phyloP scores from a whole-genome alignment of 2,797 vertebrate species.

The Tenualosa ilisha region DNA sequence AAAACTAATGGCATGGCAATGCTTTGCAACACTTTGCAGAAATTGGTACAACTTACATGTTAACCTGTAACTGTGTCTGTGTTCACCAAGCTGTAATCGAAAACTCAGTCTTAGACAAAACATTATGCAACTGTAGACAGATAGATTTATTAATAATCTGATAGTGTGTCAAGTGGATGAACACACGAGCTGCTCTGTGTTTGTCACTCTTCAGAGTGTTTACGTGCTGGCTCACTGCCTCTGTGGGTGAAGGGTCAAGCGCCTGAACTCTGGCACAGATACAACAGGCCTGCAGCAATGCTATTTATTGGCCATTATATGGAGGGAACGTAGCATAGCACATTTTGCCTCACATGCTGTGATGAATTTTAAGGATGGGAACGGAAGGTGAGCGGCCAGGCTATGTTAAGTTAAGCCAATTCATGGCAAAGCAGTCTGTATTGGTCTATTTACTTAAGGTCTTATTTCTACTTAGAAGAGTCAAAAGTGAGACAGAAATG shows the following conservation, averaged over 20 bases:
- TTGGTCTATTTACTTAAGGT: neutral
- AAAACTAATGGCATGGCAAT: neutral
- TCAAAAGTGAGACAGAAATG: neutral
- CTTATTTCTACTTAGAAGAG: neutral
- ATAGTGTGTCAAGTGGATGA: conserved; percentile 5
- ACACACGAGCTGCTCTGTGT: neutral
- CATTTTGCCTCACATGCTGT: neutral
- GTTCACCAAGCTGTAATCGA: neutral
- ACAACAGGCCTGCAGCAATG: conserved; percentile 14
- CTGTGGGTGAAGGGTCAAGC: conserved; percentile 21
- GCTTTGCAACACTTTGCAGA: neutral
- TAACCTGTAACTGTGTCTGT: neutral
- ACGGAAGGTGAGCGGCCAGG: neutral
- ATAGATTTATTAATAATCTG: conserved; percentile 8
- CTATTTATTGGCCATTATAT: conserved; percentile 8
- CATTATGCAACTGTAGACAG: neutral
- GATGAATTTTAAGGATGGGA: neutral
- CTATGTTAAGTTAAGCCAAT: neutral
- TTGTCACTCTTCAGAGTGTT: conserved; percentile 15
- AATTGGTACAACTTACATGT: neutral
- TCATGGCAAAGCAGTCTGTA: neutral
- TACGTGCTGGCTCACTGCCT: neutral
- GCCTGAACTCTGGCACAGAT: conserved; percentile 17
- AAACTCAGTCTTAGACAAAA: neutral
- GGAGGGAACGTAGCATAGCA: neutral